Evolutionary conservation across 1,140 invertebrate species (phyloP).

Genomic region (Aphelinus atriplicis): DNA sequence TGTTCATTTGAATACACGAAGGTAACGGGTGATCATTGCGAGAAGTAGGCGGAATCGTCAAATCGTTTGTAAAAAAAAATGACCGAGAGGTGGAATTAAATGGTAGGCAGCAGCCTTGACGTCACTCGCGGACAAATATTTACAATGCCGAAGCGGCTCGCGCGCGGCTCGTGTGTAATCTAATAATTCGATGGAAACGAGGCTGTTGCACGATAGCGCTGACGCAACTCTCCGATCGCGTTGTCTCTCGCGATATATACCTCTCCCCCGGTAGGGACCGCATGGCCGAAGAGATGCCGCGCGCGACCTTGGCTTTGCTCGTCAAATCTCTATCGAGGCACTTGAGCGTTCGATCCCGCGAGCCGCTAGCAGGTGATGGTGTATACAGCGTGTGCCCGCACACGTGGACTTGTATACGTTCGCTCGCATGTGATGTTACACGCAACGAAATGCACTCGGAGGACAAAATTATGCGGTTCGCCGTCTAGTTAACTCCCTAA

Average conservation of each 20-base stretch:
- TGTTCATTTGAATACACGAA: too few species aligned
- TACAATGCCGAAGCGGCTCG: background rate
- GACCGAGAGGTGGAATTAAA: too few species aligned
- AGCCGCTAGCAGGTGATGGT: background rate
- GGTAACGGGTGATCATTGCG: too few species aligned
- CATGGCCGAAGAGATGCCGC: constrained; percentile 42
- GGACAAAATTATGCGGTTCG: too few species aligned
- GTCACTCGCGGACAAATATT: constrained; percentile 19
- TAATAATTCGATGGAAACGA: constrained; percentile 50
- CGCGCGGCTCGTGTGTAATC: constrained; percentile 42
- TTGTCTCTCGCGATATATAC: background rate
- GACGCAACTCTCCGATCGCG: constrained; percentile 2
- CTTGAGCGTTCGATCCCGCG: constrained; percentile 7
- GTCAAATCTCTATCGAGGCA: constrained; percentile 48
- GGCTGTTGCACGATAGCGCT: constrained; percentile 21
- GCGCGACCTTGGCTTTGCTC: constrained; percentile 54
- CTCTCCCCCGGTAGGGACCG: constrained; percentile 5
- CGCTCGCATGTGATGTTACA: background rate
- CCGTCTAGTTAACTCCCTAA: too few species aligned
- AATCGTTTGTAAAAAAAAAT: too few species aligned
- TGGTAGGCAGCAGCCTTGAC: background rate
- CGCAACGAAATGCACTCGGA: too few species aligned
- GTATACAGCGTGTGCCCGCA: background rate
- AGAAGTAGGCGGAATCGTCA: too few species aligned
- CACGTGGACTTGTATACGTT: background rate